Base-by-base conservation (phyloP, 2,888 invertebrate species). In the Temnothorax unifasciatus region DNA sequence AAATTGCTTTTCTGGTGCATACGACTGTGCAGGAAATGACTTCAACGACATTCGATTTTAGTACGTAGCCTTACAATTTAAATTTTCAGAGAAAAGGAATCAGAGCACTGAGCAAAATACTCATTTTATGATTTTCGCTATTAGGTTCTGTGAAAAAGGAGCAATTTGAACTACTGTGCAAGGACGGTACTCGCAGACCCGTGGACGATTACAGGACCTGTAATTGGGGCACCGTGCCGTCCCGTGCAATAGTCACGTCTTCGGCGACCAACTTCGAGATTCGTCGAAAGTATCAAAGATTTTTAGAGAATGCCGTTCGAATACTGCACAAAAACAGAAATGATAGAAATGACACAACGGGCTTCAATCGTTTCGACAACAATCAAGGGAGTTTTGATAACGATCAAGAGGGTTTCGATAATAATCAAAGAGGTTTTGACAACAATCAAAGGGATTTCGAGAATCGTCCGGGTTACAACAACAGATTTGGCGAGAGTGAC, bases 1-100 rank as follows among this genome's bases (percentile, higher is more conserved):
- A 99, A 71, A 96, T 99, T 25, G 99, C 99, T 0, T 99, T 99
- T 94, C 96, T 99, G 0, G 96, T 97, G 68, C 98, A 99, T 93
- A 97, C 97, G 0, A 98, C 98, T 0, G 97, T 98, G 29, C 95
- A 96, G 52, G 97, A 98, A 94, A 96, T 98, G 94, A 95, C 97
- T 5, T 94, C 95, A 6, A 96, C 96, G 0, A 96, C 96, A 83
- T 94, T 95, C 44, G 96, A 96, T 93, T 96, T 96, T 85, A 95
- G 96, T 97, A 94, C 95, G 95, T 71, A 34, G 41, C 52, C 54
- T 79, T 11, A 47, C 64, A 76, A 29, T 25, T 34, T 38, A 84
- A 79, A 66, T 63, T 64, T 71, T 73, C 15, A 41, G 5, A 25
- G 25, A 34, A 81, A 34, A 38, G 9, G 15, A 57, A 15, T 68